Conservation (phyloP, 2,797 vertebrate species). For the Ceyx erithaca region DNA sequence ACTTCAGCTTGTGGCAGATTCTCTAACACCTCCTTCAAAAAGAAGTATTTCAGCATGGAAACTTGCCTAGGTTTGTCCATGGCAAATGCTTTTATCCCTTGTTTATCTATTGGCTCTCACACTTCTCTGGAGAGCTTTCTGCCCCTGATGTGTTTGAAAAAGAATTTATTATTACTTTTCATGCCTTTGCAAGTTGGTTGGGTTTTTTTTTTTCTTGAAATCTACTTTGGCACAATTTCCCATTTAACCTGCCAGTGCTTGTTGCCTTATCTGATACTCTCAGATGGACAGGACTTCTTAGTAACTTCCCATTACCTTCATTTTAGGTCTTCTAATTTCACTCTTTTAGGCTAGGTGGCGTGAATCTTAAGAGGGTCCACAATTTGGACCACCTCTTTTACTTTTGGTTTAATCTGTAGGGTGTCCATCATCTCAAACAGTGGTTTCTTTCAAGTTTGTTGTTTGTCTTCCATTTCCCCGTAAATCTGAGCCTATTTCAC, state of each 20-base stretch:
- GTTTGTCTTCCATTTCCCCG: background rate
- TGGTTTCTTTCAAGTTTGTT: background rate
- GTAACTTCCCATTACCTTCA: background rate
- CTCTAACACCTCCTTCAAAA: conserved; percentile 51
- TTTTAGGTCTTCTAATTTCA: background rate
- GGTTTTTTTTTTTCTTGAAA: background rate
- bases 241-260: background rate
- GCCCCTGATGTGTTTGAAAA: conserved; percentile 39
- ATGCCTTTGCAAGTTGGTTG: background rate
- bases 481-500: background rate
- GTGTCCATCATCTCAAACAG: background rate
- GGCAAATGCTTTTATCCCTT: conserved; percentile 21
- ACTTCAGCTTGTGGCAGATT: conserved; percentile 54
- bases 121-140: conserved; percentile 43
- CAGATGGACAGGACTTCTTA: background rate
- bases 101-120: conserved; percentile 50
- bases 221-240: background rate
- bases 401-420: background rate
- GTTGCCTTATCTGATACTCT: background rate
- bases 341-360: background rate
- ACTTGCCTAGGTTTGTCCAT: conserved; percentile 19
- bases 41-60: conserved; percentile 32
- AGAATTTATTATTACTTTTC: conserved; percentile 51
- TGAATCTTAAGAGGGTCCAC: background rate
- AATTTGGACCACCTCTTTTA: fast-evolving